Percentiles rank a stretch among this genome's conserved stretches.
phyloP scores from a whole-genome alignment of 2,113 vertebrate species.

The Cyanoderma ruficeps region DNA sequence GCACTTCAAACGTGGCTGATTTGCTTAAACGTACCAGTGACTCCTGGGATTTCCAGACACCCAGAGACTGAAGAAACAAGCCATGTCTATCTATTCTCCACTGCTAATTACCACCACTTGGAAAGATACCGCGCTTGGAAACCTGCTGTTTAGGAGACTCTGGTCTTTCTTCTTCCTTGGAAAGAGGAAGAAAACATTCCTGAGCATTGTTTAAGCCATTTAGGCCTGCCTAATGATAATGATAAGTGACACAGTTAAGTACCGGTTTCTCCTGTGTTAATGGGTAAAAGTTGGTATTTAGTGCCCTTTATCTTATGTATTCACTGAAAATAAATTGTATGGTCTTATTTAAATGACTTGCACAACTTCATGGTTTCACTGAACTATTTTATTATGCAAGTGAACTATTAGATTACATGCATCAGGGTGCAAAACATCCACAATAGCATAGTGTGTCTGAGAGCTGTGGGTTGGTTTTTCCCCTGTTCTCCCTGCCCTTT shows the following conservation, averaged over 20 bases:
- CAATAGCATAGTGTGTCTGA: neutral
- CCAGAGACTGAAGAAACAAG: neutral
- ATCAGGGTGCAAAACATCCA: neutral
- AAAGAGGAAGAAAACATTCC: conserved; percentile 36
- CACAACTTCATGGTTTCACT: conserved; percentile 16
- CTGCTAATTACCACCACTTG: neutral
- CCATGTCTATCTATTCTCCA: neutral
- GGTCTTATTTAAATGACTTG: conserved; percentile 2
- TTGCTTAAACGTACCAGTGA: neutral
- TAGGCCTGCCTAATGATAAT: neutral
- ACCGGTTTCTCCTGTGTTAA: neutral
- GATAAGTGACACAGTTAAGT: neutral
- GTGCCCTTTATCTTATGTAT: conserved; percentile 12
- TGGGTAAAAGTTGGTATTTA: conserved; percentile 50
- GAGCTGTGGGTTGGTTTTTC: neutral
- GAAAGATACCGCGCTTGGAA: neutral
- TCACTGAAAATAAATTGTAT: neutral
- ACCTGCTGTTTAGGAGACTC: conserved; percentile 6
- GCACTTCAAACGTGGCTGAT: neutral
- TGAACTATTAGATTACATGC: neutral
- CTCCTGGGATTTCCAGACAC: neutral
- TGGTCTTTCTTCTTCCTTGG: neutral
- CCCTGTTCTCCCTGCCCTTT: neutral
- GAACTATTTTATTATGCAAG: neutral
- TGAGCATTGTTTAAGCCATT: conserved; percentile 5